Percentiles rank a stretch among this genome's conserved stretches.
phyloP scores from a whole-genome alignment of 2,113 vertebrate species.

The Clarias magur region DNA sequence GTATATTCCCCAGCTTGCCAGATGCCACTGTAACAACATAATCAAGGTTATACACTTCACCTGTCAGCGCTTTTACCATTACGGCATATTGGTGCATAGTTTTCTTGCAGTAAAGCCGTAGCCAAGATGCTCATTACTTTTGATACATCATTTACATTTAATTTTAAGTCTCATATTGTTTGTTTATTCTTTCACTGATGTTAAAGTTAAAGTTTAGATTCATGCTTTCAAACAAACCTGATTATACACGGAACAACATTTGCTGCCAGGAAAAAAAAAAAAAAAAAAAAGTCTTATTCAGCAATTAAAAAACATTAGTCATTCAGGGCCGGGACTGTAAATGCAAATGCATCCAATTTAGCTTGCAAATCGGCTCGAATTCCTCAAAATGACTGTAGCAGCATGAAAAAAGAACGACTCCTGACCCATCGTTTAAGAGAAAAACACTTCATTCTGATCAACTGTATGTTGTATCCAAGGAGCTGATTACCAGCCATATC shows the following conservation, averaged over 20 bases:
- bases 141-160: neutral
- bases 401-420: neutral
- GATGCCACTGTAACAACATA: no score
- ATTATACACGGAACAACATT: neutral
- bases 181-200: neutral
- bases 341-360: neutral
- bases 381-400: slow-evolving; percentile 6
- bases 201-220: neutral
- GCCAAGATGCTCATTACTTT: neutral
- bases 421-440: slow-evolving; percentile 50
- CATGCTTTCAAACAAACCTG: neutral
- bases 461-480: slow-evolving; percentile 39
- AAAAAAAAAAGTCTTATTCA: neutral
- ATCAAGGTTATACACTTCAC: no score
- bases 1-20: no score
- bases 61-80: no score
- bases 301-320: neutral
- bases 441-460: slow-evolving; percentile 47
- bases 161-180: neutral
- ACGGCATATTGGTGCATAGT: no score
- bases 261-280: neutral
- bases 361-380: neutral
- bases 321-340: neutral
- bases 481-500: slow-evolving; percentile 64
- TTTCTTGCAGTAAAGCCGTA: no score